Evolutionary conservation across 2,797 vertebrate genomes (phyloP).

Genomic region (Mastacembelus armatus): DNA sequence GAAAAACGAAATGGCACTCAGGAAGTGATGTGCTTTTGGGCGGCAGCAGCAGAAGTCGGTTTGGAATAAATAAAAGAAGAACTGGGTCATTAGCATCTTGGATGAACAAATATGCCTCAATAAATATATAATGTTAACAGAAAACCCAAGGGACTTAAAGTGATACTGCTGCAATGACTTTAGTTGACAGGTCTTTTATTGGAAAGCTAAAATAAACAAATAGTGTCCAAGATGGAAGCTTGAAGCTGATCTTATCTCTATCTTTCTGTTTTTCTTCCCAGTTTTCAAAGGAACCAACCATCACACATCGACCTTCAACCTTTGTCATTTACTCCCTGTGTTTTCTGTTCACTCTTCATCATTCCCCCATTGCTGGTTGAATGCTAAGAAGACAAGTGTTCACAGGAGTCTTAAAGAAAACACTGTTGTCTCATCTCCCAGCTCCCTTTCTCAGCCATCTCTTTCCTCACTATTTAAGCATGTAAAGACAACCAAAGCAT

Average conservation of each 20-base stretch:
- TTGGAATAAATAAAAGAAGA: constrained; percentile 34
- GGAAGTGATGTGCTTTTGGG: constrained; percentile 21
- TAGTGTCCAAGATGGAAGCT: constrained; percentile 34
- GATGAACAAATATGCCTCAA: constrained; percentile 19
- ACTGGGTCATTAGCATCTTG: constrained; percentile 42
- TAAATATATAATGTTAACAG: constrained; percentile 34
- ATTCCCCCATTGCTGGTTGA: constrained; percentile 14
- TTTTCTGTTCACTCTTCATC: constrained; percentile 26
- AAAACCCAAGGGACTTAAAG: constrained; percentile 26
- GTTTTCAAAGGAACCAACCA: constrained; percentile 13
- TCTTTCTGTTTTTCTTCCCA: constrained; percentile 3
- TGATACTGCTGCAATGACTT: constrained; percentile 8
- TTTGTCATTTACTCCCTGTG: constrained; percentile 19
- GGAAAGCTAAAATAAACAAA: constrained; percentile 22
- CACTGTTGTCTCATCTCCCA: constrained; percentile 27
- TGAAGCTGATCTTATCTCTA: constrained; percentile 27
- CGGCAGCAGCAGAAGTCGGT: constrained; percentile 5
- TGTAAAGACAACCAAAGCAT: constrained; percentile 18
- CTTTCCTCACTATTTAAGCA: constrained; percentile 15
- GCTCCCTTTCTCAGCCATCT: constrained; percentile 8
- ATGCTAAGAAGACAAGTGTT: constrained; percentile 44
- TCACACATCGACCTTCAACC: too few relatives aligned
- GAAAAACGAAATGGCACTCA: constrained; percentile 21
- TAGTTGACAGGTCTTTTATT: constrained; percentile 48
- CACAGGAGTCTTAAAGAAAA: constrained; percentile 39